Conservation (phyloP, 2,113 vertebrate species). For the Columba janthina region DNA sequence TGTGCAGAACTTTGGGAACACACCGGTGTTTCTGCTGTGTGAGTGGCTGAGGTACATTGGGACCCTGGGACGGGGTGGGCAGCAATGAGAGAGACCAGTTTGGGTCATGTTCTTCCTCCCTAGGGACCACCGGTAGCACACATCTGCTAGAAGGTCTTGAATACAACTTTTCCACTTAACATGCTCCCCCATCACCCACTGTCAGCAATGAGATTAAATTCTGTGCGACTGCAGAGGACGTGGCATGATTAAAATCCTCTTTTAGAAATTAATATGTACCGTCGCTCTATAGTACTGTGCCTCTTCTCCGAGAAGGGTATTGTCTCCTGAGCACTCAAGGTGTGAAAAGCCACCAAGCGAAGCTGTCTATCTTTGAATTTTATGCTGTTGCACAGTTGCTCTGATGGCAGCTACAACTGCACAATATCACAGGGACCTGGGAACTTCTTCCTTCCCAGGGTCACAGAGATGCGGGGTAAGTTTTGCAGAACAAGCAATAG, state of each 20-base stretch:
- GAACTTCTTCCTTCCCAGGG: not conserved
- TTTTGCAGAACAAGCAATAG: not conserved
- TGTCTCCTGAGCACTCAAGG: slow-evolving; percentile 65
- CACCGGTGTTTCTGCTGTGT: not conserved
- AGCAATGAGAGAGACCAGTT: not conserved
- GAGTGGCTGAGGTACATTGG: not conserved
- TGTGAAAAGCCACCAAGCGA: slow-evolving; percentile 58
- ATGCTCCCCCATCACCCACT: slow-evolving; percentile 62
- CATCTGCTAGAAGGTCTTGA: slow-evolving; percentile 55
- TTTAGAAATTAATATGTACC: slow-evolving; percentile 71
- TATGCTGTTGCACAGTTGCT: slow-evolving; percentile 57
- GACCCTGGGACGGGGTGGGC: not conserved
- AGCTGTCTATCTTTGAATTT: slow-evolving; percentile 57
- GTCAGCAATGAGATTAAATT: slow-evolving; percentile 70
- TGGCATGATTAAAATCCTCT: slow-evolving; percentile 72
- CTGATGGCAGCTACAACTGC: not conserved
- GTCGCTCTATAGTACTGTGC: not conserved
- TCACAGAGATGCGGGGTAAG: not conserved
- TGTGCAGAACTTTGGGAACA: not conserved
- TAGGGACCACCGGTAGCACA: slow-evolving; percentile 8
- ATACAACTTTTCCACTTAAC: slow-evolving; percentile 65
- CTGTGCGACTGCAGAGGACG: slow-evolving; percentile 60
- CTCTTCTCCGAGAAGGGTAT: slow-evolving; percentile 46
- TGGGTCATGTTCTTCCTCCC: slow-evolving; percentile 11
- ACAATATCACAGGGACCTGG: not conserved